Percentiles rank a stretch among this genome's conserved stretches.
Conservation (phyloP, 2,113 vertebrate species). For the Talpa occidentalis region DNA sequence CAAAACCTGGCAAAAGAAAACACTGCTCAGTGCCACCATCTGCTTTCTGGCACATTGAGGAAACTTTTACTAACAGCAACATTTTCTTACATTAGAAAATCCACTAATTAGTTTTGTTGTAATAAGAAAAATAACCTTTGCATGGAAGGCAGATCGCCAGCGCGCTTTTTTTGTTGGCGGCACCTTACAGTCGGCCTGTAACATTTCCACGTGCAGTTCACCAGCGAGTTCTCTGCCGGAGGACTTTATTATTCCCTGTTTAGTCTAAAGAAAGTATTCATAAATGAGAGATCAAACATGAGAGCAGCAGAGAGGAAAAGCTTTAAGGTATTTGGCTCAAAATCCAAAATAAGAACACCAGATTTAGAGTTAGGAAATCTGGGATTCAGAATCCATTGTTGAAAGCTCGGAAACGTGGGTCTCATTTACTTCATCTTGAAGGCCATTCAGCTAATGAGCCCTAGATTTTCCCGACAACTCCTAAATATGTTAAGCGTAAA, state of each 20-base stretch:
- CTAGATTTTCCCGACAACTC: slow-evolving; percentile 23
- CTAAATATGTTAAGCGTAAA: slow-evolving; percentile 37
- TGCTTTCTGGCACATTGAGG: slow-evolving; percentile 85
- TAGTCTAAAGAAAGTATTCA: slow-evolving; percentile 82
- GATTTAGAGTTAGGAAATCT: slow-evolving; percentile 9
- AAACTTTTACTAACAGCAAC: slow-evolving; percentile 86
- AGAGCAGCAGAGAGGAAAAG: slow-evolving; percentile 73
- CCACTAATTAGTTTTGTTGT: slow-evolving; percentile 87
- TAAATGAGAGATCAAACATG: slow-evolving; percentile 82
- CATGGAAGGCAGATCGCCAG: slow-evolving; percentile 82
- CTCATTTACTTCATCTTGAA: not conserved
- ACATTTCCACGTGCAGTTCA: slow-evolving; percentile 79
- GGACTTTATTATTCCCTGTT: slow-evolving; percentile 79
- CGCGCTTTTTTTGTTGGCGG: slow-evolving; percentile 67
- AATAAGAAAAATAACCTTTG: slow-evolving; percentile 82
- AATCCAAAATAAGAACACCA: slow-evolving; percentile 59
- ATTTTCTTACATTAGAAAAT: slow-evolving; percentile 87
- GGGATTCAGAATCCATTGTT: not conserved
- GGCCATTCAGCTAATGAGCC: not conserved
- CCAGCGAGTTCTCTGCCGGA: slow-evolving; percentile 67
- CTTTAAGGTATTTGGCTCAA: slow-evolving; percentile 82
- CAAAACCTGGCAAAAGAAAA: slow-evolving; percentile 87
- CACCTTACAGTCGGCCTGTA: slow-evolving; percentile 73
- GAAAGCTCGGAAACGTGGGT: not conserved
- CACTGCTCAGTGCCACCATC: slow-evolving; percentile 84